phyloP scores from a whole-genome alignment of 2,113 vertebrate genomes.

The Hepsetus odoe region DNA sequence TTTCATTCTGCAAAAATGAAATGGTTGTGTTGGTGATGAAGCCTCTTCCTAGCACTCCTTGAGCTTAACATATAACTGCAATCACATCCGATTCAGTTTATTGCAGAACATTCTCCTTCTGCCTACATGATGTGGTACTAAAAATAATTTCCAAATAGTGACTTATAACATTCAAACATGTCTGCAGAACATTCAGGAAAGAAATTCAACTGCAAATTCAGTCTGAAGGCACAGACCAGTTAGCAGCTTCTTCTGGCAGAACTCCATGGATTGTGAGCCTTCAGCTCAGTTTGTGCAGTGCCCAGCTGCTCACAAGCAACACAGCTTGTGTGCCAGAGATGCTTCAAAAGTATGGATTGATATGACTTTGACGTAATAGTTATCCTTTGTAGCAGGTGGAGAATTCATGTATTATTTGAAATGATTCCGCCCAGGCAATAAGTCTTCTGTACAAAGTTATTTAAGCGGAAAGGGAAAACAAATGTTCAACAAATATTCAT shows the following conservation, averaged over 20 bases:
- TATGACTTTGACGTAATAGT: not conserved
- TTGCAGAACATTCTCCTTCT: no score
- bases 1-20: no score
- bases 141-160: no score
- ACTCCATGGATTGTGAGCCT: not conserved
- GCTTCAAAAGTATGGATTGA: not conserved
- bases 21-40: no score
- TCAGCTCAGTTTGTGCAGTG: conserved; percentile 1
- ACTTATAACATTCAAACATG: not conserved
- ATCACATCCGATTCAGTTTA: no score
- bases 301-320: conserved; percentile 13
- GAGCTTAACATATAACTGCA: no score
- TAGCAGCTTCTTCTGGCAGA: conserved; percentile 7
- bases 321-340: not conserved
- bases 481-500: conserved; percentile 17
- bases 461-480: not conserved
- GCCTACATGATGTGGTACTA: no score
- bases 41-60: no score
- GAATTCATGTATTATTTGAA: not conserved
- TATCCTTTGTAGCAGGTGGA: not conserved
- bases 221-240: conserved; percentile 9
- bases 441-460: not conserved
- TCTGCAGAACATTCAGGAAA: not conserved
- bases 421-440: not conserved
- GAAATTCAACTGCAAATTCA: not conserved